phyloP scores from a whole-genome alignment of 2,113 vertebrate species.

The Pavo muticus region DNA sequence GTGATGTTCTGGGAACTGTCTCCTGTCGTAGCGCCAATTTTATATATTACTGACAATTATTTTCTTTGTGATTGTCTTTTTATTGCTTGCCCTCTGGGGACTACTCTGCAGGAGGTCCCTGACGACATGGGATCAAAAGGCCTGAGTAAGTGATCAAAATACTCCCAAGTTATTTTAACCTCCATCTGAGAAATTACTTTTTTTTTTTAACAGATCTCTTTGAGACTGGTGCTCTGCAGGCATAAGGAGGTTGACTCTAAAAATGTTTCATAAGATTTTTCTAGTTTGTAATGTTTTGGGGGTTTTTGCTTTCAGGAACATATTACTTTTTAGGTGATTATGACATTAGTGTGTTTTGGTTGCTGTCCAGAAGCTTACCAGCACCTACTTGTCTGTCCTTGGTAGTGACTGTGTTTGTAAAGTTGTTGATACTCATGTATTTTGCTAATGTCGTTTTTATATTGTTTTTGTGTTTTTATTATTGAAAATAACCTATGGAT shows the following conservation, averaged over 20 bases:
- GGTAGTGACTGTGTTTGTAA: background rate
- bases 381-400: background rate
- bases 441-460: background rate
- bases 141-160: conserved; percentile 94
- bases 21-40: conserved; percentile 79
- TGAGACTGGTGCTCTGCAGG: conserved; percentile 68
- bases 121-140: conserved; percentile 95
- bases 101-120: conserved; percentile 94
- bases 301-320: conserved; percentile 52
- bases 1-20: conserved; percentile 85
- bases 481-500: conserved; percentile 15
- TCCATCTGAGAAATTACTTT: conserved; percentile 69
- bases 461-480: background rate
- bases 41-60: conserved; percentile 90
- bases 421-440: background rate
- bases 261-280: conserved; percentile 36
- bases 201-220: conserved; percentile 58
- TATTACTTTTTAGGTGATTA: background rate
- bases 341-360: background rate
- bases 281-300: conserved; percentile 18
- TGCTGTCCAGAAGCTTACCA: background rate
- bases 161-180: conserved; percentile 80
- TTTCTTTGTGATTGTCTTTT: conserved; percentile 95
- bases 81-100: conserved; percentile 89
- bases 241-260: conserved; percentile 71